Base-by-base conservation (phyloP, 2,888 invertebrate species). In the Sinodicranocentrus sp. region DNA sequence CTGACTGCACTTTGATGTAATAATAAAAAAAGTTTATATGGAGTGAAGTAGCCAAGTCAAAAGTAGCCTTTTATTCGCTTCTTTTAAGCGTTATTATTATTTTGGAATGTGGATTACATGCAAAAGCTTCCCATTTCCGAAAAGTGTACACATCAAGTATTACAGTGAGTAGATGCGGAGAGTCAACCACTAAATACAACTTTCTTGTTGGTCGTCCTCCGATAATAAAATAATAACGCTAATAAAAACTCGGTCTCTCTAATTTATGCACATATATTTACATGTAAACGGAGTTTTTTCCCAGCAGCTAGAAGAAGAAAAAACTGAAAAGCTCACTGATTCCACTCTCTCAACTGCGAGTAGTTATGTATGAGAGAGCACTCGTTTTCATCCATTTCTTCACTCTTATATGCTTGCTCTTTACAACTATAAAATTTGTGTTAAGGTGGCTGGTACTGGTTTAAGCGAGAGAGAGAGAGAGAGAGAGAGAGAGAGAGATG, bases 241-340 rank as follows among this genome's bases (percentile, higher is more conserved):
- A 84, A 86, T 84, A 86, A 86, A 86, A 86, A 84, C 86, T 84
- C 83, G 65, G 84, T 77, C 80, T 83, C 87, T 85, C 82, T 87
- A 88, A 88, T 88, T 88, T 88, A 88, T 88, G 88, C 87, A 87
- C 88, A 88, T 88, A 88, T 85, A 88, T 88, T 88, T 88, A 86
- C 87, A 88, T 88, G 65, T 85, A 85, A 85, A 85, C 85, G 85
- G 83, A 85, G 75, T 85, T 86, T 83, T 86, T 84, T 57, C 82
- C 82, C 73, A 73, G 82, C 82, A 72, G 72, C 80, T 28, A 75
- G 43, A 73, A 5, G 59, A 5, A 75, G 39, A 67, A 28, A 68
- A 61, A 52, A 52, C 63, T n/a, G 17, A 52, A 59, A 73, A 59
- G 61, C 61, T 63, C 79, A 71, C 59, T 68, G 68, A 26, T 26